A percentile compares a stretch with the other conserved stretches of the same genome.
Conservation (phyloP, 23 tunicate genomes). For the Trididemnum clinides region DNA sequence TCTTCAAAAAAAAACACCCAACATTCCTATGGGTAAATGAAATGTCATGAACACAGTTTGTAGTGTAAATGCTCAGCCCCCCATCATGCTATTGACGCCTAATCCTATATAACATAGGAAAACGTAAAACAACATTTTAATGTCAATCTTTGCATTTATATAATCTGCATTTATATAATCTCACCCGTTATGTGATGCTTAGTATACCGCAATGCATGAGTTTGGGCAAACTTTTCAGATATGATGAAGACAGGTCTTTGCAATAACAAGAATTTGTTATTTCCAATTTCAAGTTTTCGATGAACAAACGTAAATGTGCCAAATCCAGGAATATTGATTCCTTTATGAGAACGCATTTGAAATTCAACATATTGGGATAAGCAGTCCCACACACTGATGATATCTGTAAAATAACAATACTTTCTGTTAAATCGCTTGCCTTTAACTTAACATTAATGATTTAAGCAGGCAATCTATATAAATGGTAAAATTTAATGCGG, state of each 20-base stretch:
- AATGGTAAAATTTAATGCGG: no score
- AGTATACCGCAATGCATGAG: slow-evolving; percentile 76
- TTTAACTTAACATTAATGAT: no score
- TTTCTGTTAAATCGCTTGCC: no score
- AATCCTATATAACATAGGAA: background rate
- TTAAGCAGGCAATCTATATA: no score
- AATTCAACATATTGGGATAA: slow-evolving; percentile 75
- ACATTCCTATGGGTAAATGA: no score
- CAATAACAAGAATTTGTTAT: slow-evolving; percentile 73
- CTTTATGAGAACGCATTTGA: slow-evolving; percentile 80
- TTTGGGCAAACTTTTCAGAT: slow-evolving; percentile 84
- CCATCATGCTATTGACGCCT: no score
- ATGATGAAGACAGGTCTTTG: slow-evolving; percentile 91
- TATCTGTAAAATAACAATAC: slow-evolving; percentile 49
- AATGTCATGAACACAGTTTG: no score
- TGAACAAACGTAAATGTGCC: slow-evolving; percentile 86
- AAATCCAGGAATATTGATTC: slow-evolving; percentile 69
- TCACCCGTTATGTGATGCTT: slow-evolving; percentile 86
- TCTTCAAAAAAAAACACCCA: no score
- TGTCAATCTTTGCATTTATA: background rate
- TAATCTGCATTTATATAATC: background rate
- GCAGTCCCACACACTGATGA: slow-evolving; percentile 83
- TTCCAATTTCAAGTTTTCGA: slow-evolving; percentile 74
- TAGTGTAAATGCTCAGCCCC: no score
- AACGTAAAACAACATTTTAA: background rate